Base-by-base conservation (phyloP, 2,113 vertebrate species). In the Aleadryas rufinucha region DNA sequence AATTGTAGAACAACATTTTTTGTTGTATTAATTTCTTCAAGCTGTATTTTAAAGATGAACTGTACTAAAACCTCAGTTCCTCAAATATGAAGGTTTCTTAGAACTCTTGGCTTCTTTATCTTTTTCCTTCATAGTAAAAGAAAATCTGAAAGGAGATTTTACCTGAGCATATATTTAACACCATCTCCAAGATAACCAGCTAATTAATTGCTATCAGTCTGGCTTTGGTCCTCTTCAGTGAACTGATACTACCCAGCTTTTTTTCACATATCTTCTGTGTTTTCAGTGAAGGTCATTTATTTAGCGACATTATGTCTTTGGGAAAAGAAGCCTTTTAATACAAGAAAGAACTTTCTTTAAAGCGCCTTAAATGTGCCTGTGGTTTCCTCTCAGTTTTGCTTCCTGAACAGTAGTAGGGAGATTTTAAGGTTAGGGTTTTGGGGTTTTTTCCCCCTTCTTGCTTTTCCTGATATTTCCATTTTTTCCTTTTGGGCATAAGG, bases 131-230 rank as follows among this genome's bases (percentile, higher is more conserved):
- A 78, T 90, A 89, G 72, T 92, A 79, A 76, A 97, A 80, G 60
- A 88, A 95, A 93, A 88, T 80, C 77, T 93, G 83, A 93, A 94
- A 95, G 91, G 74, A 97, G 93, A 94, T 95, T 91, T 83, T 96
- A 92, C 96, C 93, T 97, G 95, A 96, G 82, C 74, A 86, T 95
- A 86, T 95, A 95, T 97, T 96, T 95, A 95, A 91, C 89, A 91
- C 71, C 66, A 93, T 97, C 91, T 96, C 96, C 96, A 97, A 96
- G 97, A 97, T 96, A 96, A 97, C 94, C 85, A 84, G 54, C 94
- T 97, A 97, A 97, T 97, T 97, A 97, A 97, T 97, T 7, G 3
- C 96, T 79, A 76, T 94, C 9, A 50, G 83, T 95, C 88, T 95
- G 75, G 78, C 93, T 97, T 94, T 96, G 75, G 95, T 95, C 92